Percentiles rank a stretch among this genome's conserved stretches.
Conservation (phyloP, 1,140 invertebrate species). For the Drosophila nannoptera region DNA sequence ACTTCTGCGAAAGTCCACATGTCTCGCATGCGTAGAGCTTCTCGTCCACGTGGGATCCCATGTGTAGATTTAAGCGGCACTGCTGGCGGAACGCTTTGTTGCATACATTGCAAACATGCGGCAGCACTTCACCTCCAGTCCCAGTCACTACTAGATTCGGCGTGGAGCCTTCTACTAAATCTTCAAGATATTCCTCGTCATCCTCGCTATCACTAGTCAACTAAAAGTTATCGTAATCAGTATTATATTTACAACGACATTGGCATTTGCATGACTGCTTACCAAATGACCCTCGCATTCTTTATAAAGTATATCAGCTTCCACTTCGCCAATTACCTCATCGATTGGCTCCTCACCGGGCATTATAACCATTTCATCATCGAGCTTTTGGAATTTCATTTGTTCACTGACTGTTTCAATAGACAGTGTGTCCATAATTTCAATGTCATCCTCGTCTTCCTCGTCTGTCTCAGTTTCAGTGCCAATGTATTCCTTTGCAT, state of each 20-base stretch:
- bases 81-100: slow-evolving; percentile 58
- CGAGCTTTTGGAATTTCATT: slow-evolving; percentile 48
- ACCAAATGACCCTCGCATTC: slow-evolving; percentile 58
- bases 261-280: neutral
- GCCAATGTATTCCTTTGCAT: slow-evolving; percentile 6
- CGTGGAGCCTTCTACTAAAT: slow-evolving; percentile 20
- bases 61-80: slow-evolving; percentile 69
- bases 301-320: slow-evolving; percentile 43
- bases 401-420: slow-evolving; percentile 38
- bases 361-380: slow-evolving; percentile 56
- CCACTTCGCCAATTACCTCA: slow-evolving; percentile 56
- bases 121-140: slow-evolving; percentile 25
- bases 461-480: slow-evolving; percentile 31
- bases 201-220: slow-evolving; percentile 51
- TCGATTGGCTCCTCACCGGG: slow-evolving; percentile 47
- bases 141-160: slow-evolving; percentile 5
- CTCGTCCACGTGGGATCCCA: slow-evolving; percentile 61
- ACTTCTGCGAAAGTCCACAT: no score
- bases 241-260: neutral
- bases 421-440: slow-evolving; percentile 53
- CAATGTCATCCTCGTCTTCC: slow-evolving; percentile 45
- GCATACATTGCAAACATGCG: slow-evolving; percentile 58
- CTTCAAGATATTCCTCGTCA: slow-evolving; percentile 51
- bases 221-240: neutral
- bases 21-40: slow-evolving; percentile 59